Evolutionary conservation across 30 jellyfish, hydroid and myxozoan genomes (phyloP).

Genomic region (Turritopsis rubra): DNA sequence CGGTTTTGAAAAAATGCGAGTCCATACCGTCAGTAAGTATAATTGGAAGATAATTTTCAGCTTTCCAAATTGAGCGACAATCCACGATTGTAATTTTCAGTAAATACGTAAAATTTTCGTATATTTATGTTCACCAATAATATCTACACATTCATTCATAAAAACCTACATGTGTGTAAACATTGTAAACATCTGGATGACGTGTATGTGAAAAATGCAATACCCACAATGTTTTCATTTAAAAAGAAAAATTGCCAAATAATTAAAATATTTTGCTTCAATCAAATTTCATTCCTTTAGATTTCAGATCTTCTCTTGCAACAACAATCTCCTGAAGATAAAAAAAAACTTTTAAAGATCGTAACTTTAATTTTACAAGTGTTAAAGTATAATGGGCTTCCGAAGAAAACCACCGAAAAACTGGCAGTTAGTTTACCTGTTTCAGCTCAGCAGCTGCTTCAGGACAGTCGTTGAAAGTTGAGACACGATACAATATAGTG

Average conservation of each 20-base stretch:
- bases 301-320: background rate
- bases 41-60: no score
- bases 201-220: background rate
- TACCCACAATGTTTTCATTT: background rate
- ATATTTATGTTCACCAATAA: background rate
- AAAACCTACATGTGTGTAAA: no score
- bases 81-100: no score
- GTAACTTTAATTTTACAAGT: background rate
- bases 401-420: background rate
- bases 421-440: background rate
- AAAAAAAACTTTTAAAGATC: background rate
- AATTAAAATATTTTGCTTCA: background rate
- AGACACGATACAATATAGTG: conserved; percentile 12
- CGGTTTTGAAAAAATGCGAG: no score
- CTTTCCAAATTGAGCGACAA: no score
- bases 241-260: no score
- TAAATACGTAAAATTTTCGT: no score
- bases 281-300: conserved; percentile 15
- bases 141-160: background rate
- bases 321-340: background rate
- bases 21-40: no score
- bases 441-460: conserved; percentile 5
- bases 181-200: background rate
- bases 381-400: background rate
- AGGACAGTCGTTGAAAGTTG: conserved; percentile 13